Conservation (phyloP, 2,888 invertebrate genomes). For the Platycheirus albimanus region DNA sequence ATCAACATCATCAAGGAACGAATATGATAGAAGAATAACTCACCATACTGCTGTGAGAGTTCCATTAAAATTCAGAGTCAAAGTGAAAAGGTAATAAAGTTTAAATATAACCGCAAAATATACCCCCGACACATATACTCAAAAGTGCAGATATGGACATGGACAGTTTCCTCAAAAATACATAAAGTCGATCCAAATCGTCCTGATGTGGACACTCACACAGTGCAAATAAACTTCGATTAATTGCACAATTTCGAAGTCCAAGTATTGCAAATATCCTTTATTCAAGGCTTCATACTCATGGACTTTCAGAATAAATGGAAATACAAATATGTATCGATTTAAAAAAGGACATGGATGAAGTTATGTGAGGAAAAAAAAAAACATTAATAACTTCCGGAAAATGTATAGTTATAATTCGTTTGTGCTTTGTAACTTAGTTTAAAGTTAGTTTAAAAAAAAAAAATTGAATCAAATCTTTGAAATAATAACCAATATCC, state of each 20-base stretch:
- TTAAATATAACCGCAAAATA: constrained; percentile 60
- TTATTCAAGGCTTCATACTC: background rate
- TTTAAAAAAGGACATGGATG: too few relatives aligned
- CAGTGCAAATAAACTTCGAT: constrained; percentile 60
- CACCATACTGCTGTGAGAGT: constrained; percentile 15
- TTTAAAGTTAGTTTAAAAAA: too few relatives aligned
- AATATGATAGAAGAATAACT: constrained; percentile 14
- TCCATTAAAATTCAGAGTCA: constrained; percentile 65
- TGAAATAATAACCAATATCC: constrained; percentile 3
- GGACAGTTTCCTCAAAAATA: too few relatives aligned
- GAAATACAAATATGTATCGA: too few relatives aligned
- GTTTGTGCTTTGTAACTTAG: too few relatives aligned
- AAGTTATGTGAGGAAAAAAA: too few relatives aligned
- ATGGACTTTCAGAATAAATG: background rate
- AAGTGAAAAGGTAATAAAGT: constrained; percentile 68
- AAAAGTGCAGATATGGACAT: background rate
- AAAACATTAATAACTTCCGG: too few relatives aligned
- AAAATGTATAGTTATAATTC: too few relatives aligned
- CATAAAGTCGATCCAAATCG: background rate
- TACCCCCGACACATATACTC: background rate
- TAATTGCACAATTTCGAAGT: constrained; percentile 63
- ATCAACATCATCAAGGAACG: constrained; percentile 20
- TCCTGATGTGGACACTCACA: constrained; percentile 28
- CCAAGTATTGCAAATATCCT: constrained; percentile 57
- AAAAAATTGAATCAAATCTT: too few relatives aligned